phyloP scores from a whole-genome alignment of 2,797 vertebrate genomes.

The Eulemur albifrons region DNA sequence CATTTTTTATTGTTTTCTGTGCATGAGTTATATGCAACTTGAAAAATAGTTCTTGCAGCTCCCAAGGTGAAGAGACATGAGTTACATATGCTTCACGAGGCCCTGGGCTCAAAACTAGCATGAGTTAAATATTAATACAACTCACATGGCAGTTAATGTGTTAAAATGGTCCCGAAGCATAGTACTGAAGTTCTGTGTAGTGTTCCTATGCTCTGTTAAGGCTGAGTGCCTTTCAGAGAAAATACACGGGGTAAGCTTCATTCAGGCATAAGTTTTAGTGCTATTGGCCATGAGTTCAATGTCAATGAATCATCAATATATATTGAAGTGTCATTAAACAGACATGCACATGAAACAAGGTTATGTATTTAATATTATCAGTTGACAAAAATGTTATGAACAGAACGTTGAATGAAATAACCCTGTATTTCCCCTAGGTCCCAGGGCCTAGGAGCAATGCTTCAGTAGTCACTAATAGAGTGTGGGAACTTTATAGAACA shows the following conservation, averaged over 20 bases:
- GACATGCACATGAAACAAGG: neutral
- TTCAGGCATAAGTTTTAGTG: neutral
- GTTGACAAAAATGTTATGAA: neutral
- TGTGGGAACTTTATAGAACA: neutral
- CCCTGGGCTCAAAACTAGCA: no score
- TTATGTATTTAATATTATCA: neutral
- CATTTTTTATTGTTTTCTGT: no score
- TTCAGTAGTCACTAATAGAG: neutral
- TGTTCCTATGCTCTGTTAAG: neutral
- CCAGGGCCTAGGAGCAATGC: neutral
- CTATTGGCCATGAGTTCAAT: neutral
- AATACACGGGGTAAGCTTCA: neutral
- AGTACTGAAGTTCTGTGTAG: neutral
- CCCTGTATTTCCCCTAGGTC: neutral
- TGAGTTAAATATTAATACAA: no score
- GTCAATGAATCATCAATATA: neutral
- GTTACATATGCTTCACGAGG: no score
- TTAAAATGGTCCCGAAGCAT: neutral
- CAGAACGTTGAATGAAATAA: neutral
- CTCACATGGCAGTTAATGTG: no score
- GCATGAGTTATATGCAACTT: no score
- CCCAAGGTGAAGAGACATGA: no score
- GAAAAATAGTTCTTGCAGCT: no score
- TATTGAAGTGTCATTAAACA: neutral
- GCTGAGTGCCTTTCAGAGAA: neutral